Base-by-base conservation (phyloP, 2,797 vertebrate species). In the Lacerta viridis region DNA sequence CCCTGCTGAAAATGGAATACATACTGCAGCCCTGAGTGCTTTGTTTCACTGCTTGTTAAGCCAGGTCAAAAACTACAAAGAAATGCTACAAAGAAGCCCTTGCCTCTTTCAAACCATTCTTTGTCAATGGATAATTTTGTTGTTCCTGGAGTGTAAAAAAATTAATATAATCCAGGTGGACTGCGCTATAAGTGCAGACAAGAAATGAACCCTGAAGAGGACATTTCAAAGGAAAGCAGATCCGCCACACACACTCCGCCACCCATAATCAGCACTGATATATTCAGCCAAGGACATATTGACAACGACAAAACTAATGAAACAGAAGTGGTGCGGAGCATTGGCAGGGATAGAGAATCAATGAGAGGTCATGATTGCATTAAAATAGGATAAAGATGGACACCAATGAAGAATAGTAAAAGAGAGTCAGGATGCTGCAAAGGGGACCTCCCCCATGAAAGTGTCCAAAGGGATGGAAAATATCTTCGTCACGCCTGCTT, bases 311-410 rank as follows among this genome's bases (percentile, higher is more conserved):
- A 83, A 68, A 55, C 7, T 76, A 86, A 82, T 75, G 84, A 69
- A 86, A 89, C 2, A 68, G 55, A 89, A 75, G 81, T 76, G 23
- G 59, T 87, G 41, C n/a, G 4, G 61, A 50, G 2, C 59, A 1
- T 74, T 88, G 29, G 84, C 29, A 88, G 81, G 90, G 61, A 1
- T 85, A 4, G 76, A 11, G 2, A 5, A 84, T 86, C 88, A 87
- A 89, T 36, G 86, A 36, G 61, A 25, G n/a, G 77, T 81, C 25
- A 88, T 83, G 33, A 43, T 3, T 29, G 11, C 27, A 33, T 2
- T 87, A 91, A 86, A 87, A 46, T 1, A 87, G 88, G 90, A 90
- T 29, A 0, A 90, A 39, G 5, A 83, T 69, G 46, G 1, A 25
- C 1, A 78, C 66, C 79, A 46, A 77, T 3, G 2, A 7, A 71